Evolutionary conservation across 64 coral and sea anemone genomes (phyloP).

Genomic region (Pachyseris speciosa): DNA sequence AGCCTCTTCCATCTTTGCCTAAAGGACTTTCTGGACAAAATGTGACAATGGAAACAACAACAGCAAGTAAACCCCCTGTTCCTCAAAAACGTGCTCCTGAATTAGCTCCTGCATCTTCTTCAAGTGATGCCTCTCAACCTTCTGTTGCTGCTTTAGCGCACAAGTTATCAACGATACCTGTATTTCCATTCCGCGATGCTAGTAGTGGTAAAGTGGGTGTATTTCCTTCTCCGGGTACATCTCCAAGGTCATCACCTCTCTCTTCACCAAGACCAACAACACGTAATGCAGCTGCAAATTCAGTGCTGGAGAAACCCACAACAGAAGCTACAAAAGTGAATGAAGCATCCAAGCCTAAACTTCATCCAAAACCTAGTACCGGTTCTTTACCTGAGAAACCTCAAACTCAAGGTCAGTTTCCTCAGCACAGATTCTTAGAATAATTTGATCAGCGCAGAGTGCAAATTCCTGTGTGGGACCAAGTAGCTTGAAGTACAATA

Average conservation of each 20-base stretch:
- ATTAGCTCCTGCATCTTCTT: not conserved
- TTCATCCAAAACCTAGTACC: not conserved
- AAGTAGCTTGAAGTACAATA: no score
- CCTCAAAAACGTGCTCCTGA: slow-evolving; percentile 7
- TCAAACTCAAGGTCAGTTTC: not conserved
- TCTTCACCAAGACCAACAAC: slow-evolving; percentile 10
- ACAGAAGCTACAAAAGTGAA: not conserved
- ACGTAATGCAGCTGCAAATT: not conserved
- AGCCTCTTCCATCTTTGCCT: slow-evolving; percentile 43
- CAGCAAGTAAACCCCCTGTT: not conserved
- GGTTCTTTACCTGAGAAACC: not conserved
- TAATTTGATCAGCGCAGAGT: no score
- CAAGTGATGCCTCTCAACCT: not conserved
- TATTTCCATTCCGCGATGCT: slow-evolving; percentile 2
- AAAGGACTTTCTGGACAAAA: not conserved
- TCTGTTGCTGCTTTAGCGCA: slow-evolving; percentile 32
- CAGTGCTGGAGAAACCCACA: not conserved
- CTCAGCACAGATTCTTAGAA: no score
- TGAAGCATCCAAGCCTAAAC: not conserved
- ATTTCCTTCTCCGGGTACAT: not conserved
- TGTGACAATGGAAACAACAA: not conserved
- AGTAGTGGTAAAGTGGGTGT: not conserved
- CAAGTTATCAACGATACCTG: slow-evolving; percentile 29
- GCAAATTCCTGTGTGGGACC: no score
- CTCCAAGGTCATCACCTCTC: not conserved